Evolutionary conservation across 2,888 invertebrate genomes (phyloP).

Genomic region (Bhutanitis thaidina): DNA sequence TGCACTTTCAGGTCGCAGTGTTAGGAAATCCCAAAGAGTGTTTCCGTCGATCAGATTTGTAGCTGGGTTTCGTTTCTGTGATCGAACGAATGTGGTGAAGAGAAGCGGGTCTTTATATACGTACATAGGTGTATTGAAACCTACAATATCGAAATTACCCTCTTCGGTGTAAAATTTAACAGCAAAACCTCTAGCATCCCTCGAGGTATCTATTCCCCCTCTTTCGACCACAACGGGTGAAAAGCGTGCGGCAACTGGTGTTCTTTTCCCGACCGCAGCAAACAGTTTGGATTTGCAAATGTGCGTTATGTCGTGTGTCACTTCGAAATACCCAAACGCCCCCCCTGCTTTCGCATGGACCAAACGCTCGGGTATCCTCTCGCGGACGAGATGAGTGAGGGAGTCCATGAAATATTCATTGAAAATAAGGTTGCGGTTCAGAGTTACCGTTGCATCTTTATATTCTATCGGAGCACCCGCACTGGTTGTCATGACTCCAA

Average conservation of each 20-base stretch:
- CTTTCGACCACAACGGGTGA: slow-evolving; percentile 90
- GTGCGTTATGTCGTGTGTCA: slow-evolving; percentile 88
- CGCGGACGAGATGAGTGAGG: slow-evolving; percentile 88
- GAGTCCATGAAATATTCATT: slow-evolving; percentile 88
- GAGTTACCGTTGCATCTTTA: slow-evolving; percentile 85
- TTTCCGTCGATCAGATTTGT: slow-evolving; percentile 92
- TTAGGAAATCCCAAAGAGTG: slow-evolving; percentile 95
- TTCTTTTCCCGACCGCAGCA: slow-evolving; percentile 85
- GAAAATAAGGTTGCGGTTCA: slow-evolving; percentile 88
- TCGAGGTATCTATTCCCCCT: slow-evolving; percentile 91
- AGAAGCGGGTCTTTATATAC: slow-evolving; percentile 91
- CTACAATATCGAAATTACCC: slow-evolving; percentile 94
- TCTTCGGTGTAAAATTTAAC: slow-evolving; percentile 94
- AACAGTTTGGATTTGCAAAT: slow-evolving; percentile 88
- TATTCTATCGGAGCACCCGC: slow-evolving; percentile 88
- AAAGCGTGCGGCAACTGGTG: slow-evolving; percentile 87
- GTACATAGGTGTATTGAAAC: slow-evolving; percentile 93
- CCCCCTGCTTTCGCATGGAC: slow-evolving; percentile 96
- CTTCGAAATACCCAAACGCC: slow-evolving; percentile 91
- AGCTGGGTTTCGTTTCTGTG: slow-evolving; percentile 94
- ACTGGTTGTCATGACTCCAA: slow-evolving; percentile 84
- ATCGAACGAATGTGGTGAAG: slow-evolving; percentile 94
- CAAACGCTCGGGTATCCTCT: slow-evolving; percentile 94
- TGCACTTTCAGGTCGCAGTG: slow-evolving; percentile 88
- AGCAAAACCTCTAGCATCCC: slow-evolving; percentile 94